Evolutionary conservation across 1,140 invertebrate genomes (phyloP).

Genomic region (Drosophila triauraria): DNA sequence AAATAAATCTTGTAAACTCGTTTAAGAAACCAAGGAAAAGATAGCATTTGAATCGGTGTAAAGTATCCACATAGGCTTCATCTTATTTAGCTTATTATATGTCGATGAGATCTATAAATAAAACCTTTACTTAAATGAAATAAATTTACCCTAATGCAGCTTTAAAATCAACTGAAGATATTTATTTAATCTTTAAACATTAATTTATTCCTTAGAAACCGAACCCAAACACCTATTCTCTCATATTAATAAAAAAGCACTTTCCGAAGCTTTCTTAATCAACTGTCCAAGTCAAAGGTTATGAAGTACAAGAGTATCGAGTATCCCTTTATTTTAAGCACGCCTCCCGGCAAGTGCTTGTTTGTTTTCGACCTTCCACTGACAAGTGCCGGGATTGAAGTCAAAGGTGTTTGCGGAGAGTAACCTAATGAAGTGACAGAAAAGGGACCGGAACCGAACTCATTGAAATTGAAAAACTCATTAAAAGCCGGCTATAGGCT

Average conservation of each 20-base stretch:
- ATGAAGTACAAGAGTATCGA: slow-evolving; percentile 6
- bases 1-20: too few relatives aligned
- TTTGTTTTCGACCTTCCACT: slow-evolving; percentile 14
- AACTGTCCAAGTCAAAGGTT: neutral
- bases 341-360: neutral
- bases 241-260: neutral
- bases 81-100: too few relatives aligned
- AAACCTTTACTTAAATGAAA: too few relatives aligned
- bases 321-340: slow-evolving; percentile 15
- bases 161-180: neutral
- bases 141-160: neutral
- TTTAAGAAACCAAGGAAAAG: too few relatives aligned
- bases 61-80: too few relatives aligned
- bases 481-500: slow-evolving; percentile 32
- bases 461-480: slow-evolving; percentile 56
- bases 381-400: slow-evolving; percentile 20
- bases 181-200: neutral
- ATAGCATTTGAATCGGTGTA: too few relatives aligned
- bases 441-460: slow-evolving; percentile 40
- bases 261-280: too few relatives aligned
- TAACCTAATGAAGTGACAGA: slow-evolving; percentile 52
- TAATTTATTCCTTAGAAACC: neutral
- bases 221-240: too few relatives aligned
- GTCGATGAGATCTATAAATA: too few relatives aligned
- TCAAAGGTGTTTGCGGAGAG: slow-evolving; percentile 36